Percentiles rank a stretch among this genome's conserved stretches.
Conservation (phyloP, 2,888 invertebrate genomes). For the Corythucha ciliata region DNA sequence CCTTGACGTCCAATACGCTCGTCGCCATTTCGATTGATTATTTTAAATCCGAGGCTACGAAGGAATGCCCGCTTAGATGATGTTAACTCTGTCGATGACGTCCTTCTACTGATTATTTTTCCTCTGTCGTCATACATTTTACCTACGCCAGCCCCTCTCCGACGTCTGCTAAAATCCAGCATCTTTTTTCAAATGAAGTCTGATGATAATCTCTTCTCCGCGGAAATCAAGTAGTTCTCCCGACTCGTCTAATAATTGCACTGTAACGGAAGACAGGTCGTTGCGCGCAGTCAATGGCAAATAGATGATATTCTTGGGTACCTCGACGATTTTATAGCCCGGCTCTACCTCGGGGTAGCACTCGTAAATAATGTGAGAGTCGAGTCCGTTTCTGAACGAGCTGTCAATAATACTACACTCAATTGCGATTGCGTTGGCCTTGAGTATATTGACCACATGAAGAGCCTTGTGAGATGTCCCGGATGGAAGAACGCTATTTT, state of each 20-base stretch:
- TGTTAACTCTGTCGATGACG: no score
- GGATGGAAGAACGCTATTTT: neutral
- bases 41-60: no score
- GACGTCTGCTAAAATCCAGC: no score
- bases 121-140: no score
- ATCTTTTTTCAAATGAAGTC: constrained; percentile 18
- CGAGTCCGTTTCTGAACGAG: constrained; percentile 9
- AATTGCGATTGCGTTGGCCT: constrained; percentile 33
- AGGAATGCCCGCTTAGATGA: no score
- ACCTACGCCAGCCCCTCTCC: no score
- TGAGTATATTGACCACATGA: constrained; percentile 32
- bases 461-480: neutral
- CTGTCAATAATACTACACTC: constrained; percentile 5
- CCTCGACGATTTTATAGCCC: constrained; percentile 18
- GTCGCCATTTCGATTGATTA: no score
- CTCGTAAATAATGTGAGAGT: constrained; percentile 13
- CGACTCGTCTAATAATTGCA: constrained; percentile 15
- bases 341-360: constrained; percentile 19
- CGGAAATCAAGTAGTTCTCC: constrained; percentile 14
- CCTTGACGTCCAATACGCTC: no score
- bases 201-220: constrained; percentile 18
- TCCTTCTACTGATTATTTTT: no score
- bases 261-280: no score
- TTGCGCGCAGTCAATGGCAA: constrained; percentile 2
- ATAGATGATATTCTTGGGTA: constrained; percentile 19